These are phyloP conservation scores for Noctua comes DNA, from an alignment of 2,888 invertebrate genomes.

Conservation along the genomic window DNA sequence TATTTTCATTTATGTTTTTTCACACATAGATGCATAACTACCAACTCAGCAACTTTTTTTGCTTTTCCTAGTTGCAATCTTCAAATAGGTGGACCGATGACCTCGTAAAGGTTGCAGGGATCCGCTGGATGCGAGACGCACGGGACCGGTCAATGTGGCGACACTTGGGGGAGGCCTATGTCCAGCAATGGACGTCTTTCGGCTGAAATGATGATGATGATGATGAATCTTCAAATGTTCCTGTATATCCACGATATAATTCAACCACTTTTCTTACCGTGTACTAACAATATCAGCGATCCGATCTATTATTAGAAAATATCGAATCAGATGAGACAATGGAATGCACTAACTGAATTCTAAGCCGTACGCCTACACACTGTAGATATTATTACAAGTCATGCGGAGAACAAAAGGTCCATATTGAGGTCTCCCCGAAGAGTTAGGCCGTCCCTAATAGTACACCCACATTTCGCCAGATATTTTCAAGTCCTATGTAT, in stretches of 20 bases:
- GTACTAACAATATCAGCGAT: constrained; percentile 8
- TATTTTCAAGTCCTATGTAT: no score
- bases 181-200: no score
- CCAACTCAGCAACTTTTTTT: neutral
- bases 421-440: neutral
- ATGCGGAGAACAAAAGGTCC: constrained; percentile 17
- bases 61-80: neutral
- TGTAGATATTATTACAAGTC: constrained; percentile 4
- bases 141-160: no score
- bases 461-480: no score
- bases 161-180: no score
- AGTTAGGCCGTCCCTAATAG: no score
- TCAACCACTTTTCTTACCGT: neutral
- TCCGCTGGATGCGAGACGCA: no score
- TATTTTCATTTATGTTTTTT: neutral
- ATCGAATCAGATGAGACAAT: constrained; percentile 19
- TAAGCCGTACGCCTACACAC: neutral
- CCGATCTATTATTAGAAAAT: constrained; percentile 8
- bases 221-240: neutral
- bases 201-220: no score
- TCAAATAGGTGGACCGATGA: no score
- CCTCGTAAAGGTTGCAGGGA: no score
- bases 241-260: neutral
- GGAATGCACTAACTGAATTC: constrained; percentile 17
- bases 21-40: neutral